Evolutionary conservation across 2,888 invertebrate genomes (phyloP), one percentile per base, ranked within the genome.

Genomic region (Galerucella nymphaeae): DNA sequence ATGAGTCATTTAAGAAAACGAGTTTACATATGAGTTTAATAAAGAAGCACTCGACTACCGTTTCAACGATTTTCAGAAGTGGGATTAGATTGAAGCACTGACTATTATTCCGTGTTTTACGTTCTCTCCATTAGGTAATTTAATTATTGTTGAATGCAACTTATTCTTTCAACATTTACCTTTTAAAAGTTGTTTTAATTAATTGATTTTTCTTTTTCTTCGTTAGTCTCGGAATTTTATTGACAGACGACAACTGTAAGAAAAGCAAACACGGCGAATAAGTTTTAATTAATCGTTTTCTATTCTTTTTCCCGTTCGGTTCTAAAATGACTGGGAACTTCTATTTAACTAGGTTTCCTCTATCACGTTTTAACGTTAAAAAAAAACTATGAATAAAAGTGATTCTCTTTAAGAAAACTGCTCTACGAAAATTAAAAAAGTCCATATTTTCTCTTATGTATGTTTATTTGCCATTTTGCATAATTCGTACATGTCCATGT

Each of bases 191-290:
- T 59, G 18, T 53, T 20, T 42, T 55, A 67, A 67, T 67, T 67
- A 59, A 67, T 67, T 58, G 1, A 48, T 67, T 67, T 67, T 61
- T 67, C 59, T 66, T 59, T 59, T 66, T 20, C 59, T 16, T 66
- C 30, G 30, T 20, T 55, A 41, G 18, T 55, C 66, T 48, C 66
- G 10, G 48, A 67, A 67, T 67, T 67, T 58, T 67, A 67, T 67
- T 67, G 67, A 67, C 67, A 67, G 59, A 50, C 59, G 59, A 59
- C 67, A 67, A 48, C 59, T 59, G 48, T 13, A 67, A 16, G 48
- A 59, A 67, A 67, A 67, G 48, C 48, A 67, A 67, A 59, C 48
- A 59, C 59, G 18, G 18, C 2, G 16, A 53, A 53, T 53, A 53
- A 18, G 18, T 53, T 53, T 53, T 53, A 53, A 53, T 53, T 10